Conservation (phyloP, 2,888 invertebrate species). For the Acronicta alni region DNA sequence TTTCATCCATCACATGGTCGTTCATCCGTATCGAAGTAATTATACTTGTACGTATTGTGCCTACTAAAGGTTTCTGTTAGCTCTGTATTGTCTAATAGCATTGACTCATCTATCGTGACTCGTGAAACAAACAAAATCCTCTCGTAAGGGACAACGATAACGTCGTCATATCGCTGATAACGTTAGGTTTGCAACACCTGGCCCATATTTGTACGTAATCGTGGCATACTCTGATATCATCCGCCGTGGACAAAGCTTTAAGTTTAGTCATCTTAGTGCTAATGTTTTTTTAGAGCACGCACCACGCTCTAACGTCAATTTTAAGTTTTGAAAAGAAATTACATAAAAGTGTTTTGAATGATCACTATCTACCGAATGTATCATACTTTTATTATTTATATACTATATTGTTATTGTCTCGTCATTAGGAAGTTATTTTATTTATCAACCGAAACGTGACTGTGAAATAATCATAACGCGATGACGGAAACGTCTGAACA, state of each 20-base stretch:
- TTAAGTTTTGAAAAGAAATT: conserved; percentile 27
- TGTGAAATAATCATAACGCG: conserved; percentile 46
- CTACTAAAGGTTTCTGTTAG: conserved; percentile 17
- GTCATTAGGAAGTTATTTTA: conserved; percentile 37
- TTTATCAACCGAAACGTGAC: conserved; percentile 47
- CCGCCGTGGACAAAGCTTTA: conserved; percentile 69
- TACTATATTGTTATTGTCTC: conserved; percentile 4
- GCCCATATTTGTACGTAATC: conserved; percentile 77
- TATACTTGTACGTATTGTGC: too few species aligned
- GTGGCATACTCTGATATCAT: conserved; percentile 70
- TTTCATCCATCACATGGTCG: too few species aligned
- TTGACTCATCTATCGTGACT: conserved; percentile 44
- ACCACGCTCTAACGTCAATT: conserved; percentile 53
- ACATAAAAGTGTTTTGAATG: conserved; percentile 9
- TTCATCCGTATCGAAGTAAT: too few species aligned
- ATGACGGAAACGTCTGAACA: conserved; percentile 74
- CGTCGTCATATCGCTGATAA: conserved; percentile 64
- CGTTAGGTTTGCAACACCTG: conserved; percentile 76
- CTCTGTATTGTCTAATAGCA: conserved; percentile 22
- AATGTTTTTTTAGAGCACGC: conserved; percentile 63
- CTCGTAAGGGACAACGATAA: conserved; percentile 48
- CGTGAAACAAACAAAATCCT: conserved; percentile 43
- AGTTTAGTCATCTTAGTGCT: conserved; percentile 71
- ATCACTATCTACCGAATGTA: conserved; percentile 6
- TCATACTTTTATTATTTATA: background rate